Conservation (phyloP, 2,797 vertebrate genomes). For the Peromyscus attwateri region DNA sequence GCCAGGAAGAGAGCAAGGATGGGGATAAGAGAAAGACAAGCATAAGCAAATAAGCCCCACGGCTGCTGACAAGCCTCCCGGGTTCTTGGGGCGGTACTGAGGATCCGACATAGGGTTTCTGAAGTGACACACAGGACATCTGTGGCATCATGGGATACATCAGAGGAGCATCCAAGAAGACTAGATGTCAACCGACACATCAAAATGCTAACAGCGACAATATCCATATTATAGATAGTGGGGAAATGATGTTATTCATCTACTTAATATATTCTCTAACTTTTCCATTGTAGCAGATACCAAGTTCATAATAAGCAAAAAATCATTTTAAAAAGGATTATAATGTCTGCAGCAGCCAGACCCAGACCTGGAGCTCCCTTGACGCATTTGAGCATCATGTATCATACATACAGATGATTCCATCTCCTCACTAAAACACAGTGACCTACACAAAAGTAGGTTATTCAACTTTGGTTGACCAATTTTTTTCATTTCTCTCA, state of each 20-base stretch:
- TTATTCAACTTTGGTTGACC: not conserved
- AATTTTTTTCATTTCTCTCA: not conserved
- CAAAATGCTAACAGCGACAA: not conserved
- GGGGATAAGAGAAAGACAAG: fast-evolving
- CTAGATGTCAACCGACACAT: not conserved
- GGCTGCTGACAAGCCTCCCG: not conserved
- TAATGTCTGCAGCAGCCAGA: slow-evolving; percentile 17
- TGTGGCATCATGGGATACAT: not conserved
- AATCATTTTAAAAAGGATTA: not conserved
- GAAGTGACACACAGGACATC: not conserved
- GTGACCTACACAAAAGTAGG: not conserved
- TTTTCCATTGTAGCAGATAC: not conserved
- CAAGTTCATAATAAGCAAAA: slow-evolving; percentile 22
- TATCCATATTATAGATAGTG: no score
- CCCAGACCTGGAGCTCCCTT: not conserved
- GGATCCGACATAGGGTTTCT: not conserved
- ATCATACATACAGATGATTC: not conserved
- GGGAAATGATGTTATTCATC: not conserved
- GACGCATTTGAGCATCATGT: not conserved
- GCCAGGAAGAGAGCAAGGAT: fast-evolving
- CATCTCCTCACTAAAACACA: not conserved
- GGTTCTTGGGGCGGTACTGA: not conserved
- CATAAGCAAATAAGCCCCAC: not conserved
- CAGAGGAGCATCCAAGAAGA: not conserved
- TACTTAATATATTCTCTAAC: not conserved